phyloP scores from a whole-genome alignment of 2,113 vertebrate species.

The Sorex fumeus region DNA sequence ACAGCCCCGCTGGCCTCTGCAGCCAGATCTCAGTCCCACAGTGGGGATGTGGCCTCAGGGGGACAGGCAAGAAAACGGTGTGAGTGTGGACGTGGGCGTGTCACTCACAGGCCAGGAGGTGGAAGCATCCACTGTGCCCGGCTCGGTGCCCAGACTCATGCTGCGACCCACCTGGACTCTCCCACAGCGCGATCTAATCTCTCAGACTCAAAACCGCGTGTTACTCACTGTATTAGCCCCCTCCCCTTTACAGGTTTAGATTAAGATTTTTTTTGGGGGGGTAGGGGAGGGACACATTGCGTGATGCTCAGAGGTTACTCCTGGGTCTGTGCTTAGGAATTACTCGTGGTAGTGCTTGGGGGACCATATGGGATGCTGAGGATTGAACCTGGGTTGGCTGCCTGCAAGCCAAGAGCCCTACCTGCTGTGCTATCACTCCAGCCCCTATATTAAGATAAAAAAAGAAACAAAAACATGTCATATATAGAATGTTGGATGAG shows the following conservation, averaged over 20 bases:
- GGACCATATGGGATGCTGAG: too few species aligned
- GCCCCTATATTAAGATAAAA: too few species aligned
- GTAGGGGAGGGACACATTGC: too few species aligned
- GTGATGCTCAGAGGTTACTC: too few species aligned
- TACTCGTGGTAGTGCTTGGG: too few species aligned
- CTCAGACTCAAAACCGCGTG: background rate
- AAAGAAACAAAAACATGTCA: too few species aligned
- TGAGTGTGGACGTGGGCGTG: fast-evolving
- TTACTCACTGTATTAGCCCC: background rate
- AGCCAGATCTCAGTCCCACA: background rate
- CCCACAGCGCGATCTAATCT: background rate
- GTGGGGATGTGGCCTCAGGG: background rate
- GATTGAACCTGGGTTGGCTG: too few species aligned
- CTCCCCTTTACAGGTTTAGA: background rate
- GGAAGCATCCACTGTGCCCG: background rate
- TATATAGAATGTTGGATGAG: too few species aligned
- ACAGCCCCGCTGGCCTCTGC: background rate
- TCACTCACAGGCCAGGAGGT: background rate
- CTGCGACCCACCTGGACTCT: background rate
- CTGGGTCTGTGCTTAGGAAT: too few species aligned
- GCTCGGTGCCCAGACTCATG: background rate
- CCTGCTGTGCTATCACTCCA: too few species aligned
- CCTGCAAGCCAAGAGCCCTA: too few species aligned
- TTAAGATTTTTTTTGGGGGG: too few species aligned
- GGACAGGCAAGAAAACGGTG: background rate